Evolutionary conservation across 2,113 vertebrate genomes (phyloP), one percentile per base, ranked within the genome.

Genomic region (Thalassoma bifasciatum): DNA sequence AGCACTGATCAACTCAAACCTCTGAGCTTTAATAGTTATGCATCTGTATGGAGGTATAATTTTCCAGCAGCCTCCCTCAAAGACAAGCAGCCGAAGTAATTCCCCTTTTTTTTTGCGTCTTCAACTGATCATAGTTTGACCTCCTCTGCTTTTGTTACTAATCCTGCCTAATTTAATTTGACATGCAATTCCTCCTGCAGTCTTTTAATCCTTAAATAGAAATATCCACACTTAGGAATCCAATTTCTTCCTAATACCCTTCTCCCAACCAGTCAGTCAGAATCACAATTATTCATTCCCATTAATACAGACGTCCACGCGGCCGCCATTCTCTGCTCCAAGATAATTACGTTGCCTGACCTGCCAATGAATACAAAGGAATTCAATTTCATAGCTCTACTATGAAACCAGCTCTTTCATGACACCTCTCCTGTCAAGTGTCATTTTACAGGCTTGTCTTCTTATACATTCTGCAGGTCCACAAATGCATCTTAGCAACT

Each of bases 121-220:
- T 56, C 67, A 40, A 52, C 49, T 56, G 17, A 72, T 60, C 61
- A 72, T 23, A 53, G 73, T 69, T 46, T 66, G 30, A 73, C 44
- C 11, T 57, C 56, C 22, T 23, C 42, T 1, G 63, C 54, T 56
- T 75, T 76, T 72, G 12, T 67, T 44, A 10, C 24, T 68, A 70
- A 75, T 82, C 73, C 69, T 8, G 2, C 42, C 4, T 79, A 62
- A 82, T 82, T 82, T 23, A 72, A 86, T 75, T 85, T 66, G 37
- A 50, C 23, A 2, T 22, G 4, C 42, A 47, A 58, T 42, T 53
- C 59, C 44, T 52, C 23, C 56, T 22, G 44, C 49, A 66, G 38
- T 71, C 17, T 53, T 53, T 21, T 50, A 46, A 63, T 56, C 38
- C 50, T 76, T 46, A 54, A 26, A 66, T 37, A 58, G n/a, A 76